Percentiles rank a stretch among this genome's conserved stretches.
Evolutionary conservation across 2,113 vertebrate genomes (phyloP).

Genomic region (Seriola dumerili): DNA sequence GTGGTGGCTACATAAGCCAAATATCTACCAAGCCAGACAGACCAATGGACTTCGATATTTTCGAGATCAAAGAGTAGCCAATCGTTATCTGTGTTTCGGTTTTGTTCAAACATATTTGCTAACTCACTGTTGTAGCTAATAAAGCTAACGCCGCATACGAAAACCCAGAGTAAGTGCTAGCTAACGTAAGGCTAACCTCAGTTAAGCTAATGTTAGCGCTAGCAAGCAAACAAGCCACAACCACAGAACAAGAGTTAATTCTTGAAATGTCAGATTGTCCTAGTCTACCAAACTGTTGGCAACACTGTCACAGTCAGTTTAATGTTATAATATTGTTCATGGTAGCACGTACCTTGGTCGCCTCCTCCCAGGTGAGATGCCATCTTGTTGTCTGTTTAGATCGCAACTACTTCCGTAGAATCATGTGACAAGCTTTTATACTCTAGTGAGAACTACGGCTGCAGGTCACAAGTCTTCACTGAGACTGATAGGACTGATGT

Average conservation of each 20-base stretch:
- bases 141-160: not conserved
- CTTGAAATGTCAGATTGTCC: not conserved
- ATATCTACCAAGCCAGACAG: not conserved
- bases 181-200: slow-evolving; percentile 52
- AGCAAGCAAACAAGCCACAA: not conserved
- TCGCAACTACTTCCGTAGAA: slow-evolving; percentile 51
- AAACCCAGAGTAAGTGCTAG: not conserved
- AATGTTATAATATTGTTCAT: not conserved
- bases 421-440: slow-evolving; percentile 56
- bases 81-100: not conserved
- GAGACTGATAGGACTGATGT: not conserved
- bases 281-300: too few relatives aligned
- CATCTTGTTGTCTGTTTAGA: slow-evolving; percentile 76
- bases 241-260: not conserved
- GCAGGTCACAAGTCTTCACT: too few relatives aligned
- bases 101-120: slow-evolving; percentile 7
- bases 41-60: too few relatives aligned
- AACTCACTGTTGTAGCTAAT: slow-evolving; percentile 28
- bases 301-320: slow-evolving; percentile 32
- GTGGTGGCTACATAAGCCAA: not conserved
- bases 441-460: not conserved
- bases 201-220: not conserved
- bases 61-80: rapidly evolving
- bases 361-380: slow-evolving; percentile 77
- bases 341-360: slow-evolving; percentile 68